phyloP scores from a whole-genome alignment of 2,113 vertebrate genomes.

The Peromyscus polionotus region DNA sequence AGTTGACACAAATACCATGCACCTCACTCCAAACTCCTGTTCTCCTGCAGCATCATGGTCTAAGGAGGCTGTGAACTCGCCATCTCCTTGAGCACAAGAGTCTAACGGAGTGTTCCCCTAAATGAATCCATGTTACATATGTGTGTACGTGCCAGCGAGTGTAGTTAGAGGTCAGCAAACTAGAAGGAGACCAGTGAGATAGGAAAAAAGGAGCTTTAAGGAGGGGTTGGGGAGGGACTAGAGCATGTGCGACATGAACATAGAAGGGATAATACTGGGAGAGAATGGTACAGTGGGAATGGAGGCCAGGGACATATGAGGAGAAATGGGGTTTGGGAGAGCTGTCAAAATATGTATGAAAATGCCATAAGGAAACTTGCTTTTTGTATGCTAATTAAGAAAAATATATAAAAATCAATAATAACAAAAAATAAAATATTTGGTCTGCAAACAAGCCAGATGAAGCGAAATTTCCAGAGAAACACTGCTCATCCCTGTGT shows the following conservation, averaged over 20 bases:
- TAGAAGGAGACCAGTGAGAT: not conserved
- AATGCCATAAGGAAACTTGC: not conserved
- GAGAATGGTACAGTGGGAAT: not conserved
- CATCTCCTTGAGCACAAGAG: not conserved
- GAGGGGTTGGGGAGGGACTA: not conserved
- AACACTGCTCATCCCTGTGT: not conserved
- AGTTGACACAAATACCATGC: not conserved
- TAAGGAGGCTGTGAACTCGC: rapidly evolving
- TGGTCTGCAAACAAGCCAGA: not conserved
- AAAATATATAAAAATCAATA: not conserved
- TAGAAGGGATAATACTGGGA: not conserved
- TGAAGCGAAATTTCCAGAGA: not conserved
- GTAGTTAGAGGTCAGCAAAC: not conserved
- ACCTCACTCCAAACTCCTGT: not conserved
- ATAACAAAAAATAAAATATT: not conserved
- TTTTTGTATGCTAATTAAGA: not conserved
- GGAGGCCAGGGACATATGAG: too few relatives aligned
- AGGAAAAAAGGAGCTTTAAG: not conserved
- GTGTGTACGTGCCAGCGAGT: not conserved
- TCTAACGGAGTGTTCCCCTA: not conserved
- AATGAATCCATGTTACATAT: not conserved
- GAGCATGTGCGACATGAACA: too few relatives aligned
- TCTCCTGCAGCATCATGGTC: too few relatives aligned
- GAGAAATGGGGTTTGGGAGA: not conserved
- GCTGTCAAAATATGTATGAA: not conserved